phyloP scores from a whole-genome alignment of 2,113 vertebrate genomes.

The Pterophyllum scalare region DNA sequence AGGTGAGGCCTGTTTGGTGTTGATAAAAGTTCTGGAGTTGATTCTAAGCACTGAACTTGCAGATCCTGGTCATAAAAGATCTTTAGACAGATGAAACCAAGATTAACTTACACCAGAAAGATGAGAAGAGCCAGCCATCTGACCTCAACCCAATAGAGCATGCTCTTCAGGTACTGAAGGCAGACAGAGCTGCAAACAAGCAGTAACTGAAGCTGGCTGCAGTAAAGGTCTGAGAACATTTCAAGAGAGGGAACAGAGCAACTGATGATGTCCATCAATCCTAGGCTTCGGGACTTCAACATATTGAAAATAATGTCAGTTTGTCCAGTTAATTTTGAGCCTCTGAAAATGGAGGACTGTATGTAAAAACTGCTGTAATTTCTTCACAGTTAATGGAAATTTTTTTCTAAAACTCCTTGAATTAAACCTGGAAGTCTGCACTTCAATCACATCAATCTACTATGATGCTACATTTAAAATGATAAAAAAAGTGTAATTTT shows the following conservation, averaged over 20 bases:
- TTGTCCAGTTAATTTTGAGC: not conserved
- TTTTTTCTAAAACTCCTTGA: not conserved
- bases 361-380: not conserved
- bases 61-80: not conserved
- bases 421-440: not conserved
- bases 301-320: not conserved
- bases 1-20: not conserved
- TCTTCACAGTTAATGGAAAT: not conserved
- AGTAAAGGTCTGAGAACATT: not conserved
- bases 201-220: not conserved
- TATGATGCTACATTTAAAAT: not conserved
- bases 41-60: not conserved
- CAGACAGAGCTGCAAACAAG: not conserved
- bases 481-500: not conserved
- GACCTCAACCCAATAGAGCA: not conserved
- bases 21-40: not conserved
- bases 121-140: not conserved
- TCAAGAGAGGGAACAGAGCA: not conserved
- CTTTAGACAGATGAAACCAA: not conserved
- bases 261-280: not conserved
- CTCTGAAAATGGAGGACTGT: not conserved
- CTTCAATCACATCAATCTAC: not conserved
- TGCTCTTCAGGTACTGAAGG: not conserved
- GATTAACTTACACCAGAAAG: not conserved
- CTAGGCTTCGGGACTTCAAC: not conserved